phyloP scores from a whole-genome alignment of 2,888 invertebrate genomes.

The Trissolcus japonicus region DNA sequence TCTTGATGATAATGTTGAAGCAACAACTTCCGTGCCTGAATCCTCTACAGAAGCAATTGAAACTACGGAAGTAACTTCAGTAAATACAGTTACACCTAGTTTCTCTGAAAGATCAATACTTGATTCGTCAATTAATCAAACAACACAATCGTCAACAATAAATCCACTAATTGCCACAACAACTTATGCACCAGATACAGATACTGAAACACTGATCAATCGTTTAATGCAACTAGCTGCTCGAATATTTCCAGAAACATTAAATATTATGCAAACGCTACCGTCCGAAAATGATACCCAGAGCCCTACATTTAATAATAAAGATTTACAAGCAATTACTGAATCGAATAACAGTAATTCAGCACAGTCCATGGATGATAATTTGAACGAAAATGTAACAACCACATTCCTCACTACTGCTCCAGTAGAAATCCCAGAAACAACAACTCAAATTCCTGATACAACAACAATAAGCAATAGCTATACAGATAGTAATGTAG shows the following conservation, averaged over 20 bases:
- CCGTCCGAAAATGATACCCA: conserved; percentile 31
- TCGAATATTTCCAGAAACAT: conserved; percentile 63
- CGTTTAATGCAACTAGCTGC: conserved; percentile 67
- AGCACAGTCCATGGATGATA: conserved; percentile 15
- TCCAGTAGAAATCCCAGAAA: conserved; percentile 31
- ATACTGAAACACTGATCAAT: conserved; percentile 59
- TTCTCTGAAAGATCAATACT: background rate
- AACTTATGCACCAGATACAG: background rate
- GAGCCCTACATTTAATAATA: background rate
- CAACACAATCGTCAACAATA: conserved; percentile 18
- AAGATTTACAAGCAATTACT: conserved; percentile 10
- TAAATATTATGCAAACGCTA: conserved; percentile 55
- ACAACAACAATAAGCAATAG: conserved; percentile 51
- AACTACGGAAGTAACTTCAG: background rate
- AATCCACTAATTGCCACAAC: background rate
- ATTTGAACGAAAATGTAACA: conserved; percentile 26
- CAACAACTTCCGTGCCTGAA: conserved; percentile 6
- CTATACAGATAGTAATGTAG: conserved; percentile 30
- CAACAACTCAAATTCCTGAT: conserved; percentile 49
- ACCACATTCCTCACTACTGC: conserved; percentile 53
- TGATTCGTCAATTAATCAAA: conserved; percentile 2
- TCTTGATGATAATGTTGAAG: background rate
- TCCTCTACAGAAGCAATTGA: background rate
- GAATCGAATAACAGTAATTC: conserved; percentile 28
- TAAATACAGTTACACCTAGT: conserved; percentile 2